A percentile compares a stretch with the other conserved stretches of the same genome.
Conservation (phyloP, 2,888 invertebrate genomes). For the Cynaeus angustus region DNA sequence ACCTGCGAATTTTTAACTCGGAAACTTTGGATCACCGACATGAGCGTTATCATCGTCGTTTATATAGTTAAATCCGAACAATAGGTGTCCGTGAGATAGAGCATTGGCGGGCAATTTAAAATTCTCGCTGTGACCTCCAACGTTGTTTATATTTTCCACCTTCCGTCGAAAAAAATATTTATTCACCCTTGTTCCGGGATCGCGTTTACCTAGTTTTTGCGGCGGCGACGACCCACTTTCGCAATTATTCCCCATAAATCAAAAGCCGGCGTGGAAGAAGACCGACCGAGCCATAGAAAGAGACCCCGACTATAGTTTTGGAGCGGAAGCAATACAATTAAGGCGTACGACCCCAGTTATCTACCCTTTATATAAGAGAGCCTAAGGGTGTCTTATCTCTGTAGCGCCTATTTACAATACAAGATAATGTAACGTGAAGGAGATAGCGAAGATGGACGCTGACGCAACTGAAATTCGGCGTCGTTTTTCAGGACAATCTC, state of each 20-base stretch:
- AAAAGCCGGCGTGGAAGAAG: constrained; percentile 20
- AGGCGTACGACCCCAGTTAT: constrained; percentile 57
- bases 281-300: constrained; percentile 21
- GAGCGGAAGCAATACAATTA: constrained; percentile 59
- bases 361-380: constrained; percentile 49
- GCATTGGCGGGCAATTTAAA: background rate
- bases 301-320: constrained; percentile 32
- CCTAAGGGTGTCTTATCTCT: constrained; percentile 46
- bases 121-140: background rate
- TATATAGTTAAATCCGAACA: background rate
- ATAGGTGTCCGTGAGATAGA: background rate
- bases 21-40: background rate
- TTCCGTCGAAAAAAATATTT: constrained; percentile 1
- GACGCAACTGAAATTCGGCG: constrained; percentile 41
- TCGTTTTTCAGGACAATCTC: constrained; percentile 44
- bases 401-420: constrained; percentile 45
- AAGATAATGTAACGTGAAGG: constrained; percentile 44
- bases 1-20: background rate
- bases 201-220: constrained; percentile 36
- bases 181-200: constrained; percentile 17
- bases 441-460: constrained; percentile 45
- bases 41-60: background rate
- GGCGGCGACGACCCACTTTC: constrained; percentile 31
- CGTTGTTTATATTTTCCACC: background rate
- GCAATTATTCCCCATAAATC: constrained; percentile 41